These are phyloP conservation scores for Hypercompe scribonia DNA, from an alignment of 2,888 invertebrate species.

Conservation along the genomic window DNA sequence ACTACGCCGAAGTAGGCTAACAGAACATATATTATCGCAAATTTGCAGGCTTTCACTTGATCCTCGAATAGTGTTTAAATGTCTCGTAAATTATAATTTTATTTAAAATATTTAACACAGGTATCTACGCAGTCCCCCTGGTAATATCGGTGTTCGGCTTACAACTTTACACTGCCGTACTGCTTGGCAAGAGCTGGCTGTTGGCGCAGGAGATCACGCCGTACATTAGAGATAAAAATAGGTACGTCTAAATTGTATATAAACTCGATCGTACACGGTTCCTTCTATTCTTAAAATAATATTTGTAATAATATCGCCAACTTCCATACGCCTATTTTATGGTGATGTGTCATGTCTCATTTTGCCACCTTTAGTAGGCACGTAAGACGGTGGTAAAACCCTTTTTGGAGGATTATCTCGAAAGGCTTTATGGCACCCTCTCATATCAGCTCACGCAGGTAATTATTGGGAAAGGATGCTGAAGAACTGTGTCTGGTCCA, in stretches of 20 bases:
- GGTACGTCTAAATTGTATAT: constrained; percentile 55
- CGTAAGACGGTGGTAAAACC: too few relatives aligned
- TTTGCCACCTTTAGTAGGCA: neutral
- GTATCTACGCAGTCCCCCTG: constrained; percentile 90
- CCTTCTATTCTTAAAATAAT: neutral
- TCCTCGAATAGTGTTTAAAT: too few relatives aligned
- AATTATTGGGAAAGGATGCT: too few relatives aligned
- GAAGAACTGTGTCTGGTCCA: too few relatives aligned
- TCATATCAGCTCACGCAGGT: too few relatives aligned
- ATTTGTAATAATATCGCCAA: too few relatives aligned
- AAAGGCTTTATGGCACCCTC: too few relatives aligned
- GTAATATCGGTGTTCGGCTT: constrained; percentile 89
- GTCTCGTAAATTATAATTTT: neutral
- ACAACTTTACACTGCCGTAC: constrained; percentile 93
- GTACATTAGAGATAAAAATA: constrained; percentile 87
- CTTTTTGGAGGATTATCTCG: too few relatives aligned
- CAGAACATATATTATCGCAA: too few relatives aligned
- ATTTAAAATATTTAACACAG: constrained; percentile 68
- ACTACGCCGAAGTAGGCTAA: too few relatives aligned
- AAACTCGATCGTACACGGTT: neutral
- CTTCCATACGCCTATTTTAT: too few relatives aligned
- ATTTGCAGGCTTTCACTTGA: too few relatives aligned
- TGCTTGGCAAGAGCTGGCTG: constrained; percentile 93
- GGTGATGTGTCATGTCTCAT: neutral
- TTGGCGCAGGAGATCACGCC: constrained; percentile 91